phyloP scores from a whole-genome alignment of 2,797 vertebrate genomes.

The Danio jaintianensis region DNA sequence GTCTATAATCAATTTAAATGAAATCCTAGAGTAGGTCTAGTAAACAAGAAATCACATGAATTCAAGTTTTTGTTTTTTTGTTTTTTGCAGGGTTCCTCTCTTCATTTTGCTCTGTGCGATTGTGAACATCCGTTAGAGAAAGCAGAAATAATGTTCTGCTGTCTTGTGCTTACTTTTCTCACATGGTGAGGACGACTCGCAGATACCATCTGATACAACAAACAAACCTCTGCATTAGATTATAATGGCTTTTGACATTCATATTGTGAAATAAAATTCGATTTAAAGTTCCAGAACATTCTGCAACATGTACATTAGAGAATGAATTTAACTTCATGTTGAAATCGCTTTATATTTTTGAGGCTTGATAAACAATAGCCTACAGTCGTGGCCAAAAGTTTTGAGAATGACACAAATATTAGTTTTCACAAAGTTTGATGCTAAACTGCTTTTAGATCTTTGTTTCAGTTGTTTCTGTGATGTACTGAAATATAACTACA shows the following conservation, averaged over 20 bases:
- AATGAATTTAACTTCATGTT: neutral
- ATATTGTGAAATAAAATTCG: neutral
- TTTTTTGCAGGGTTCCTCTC: constrained; percentile 26
- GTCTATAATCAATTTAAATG: constrained; percentile 43
- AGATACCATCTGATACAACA: constrained; percentile 48
- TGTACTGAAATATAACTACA: too few species aligned
- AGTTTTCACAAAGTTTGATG: too few species aligned
- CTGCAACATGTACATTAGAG: neutral
- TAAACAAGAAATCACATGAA: constrained; percentile 49
- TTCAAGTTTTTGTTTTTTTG: constrained; percentile 21
- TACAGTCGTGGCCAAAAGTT: too few species aligned
- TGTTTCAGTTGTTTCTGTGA: too few species aligned
- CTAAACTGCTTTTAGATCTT: too few species aligned
- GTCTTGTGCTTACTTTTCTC: constrained; percentile 47
- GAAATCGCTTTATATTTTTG: neutral
- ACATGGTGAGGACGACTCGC: constrained; percentile 33
- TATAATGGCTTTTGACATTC: neutral
- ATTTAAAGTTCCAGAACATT: neutral
- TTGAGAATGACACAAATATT: too few species aligned
- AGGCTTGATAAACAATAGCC: constrained; percentile 10
- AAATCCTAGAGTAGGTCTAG: constrained; percentile 41
- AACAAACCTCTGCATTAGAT: constrained; percentile 44
- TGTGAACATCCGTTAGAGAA: constrained; percentile 40
- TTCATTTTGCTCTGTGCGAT: constrained; percentile 18
- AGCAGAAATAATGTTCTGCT: constrained; percentile 49